Base-by-base conservation (phyloP, 2,888 invertebrate genomes). In the Polyommatus iphigenia region DNA sequence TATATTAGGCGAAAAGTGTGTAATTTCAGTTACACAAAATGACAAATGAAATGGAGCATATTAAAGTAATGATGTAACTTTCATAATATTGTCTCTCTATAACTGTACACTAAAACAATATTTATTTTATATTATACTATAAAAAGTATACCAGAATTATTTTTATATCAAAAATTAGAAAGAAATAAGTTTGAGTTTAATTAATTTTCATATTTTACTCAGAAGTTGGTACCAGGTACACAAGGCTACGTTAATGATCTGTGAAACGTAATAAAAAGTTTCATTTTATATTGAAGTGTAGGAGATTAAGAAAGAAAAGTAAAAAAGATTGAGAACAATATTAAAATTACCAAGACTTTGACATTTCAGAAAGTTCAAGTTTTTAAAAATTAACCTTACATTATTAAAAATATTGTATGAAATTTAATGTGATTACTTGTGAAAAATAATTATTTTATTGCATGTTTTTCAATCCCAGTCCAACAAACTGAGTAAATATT, bases 261-360 rank as follows among this genome's bases (percentile, higher is more conserved):
- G 24, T 62, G 62, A 13, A 62, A 62, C 29, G 67, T 29, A 29
- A 67, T 67, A 67, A 67, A 62, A 67, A 67, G 67, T 67, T 67
- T 67, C 67, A 67, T 67, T 67, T 67, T 29, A 32, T 32, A 67
- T 67, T 32, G 15, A 18, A 67, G 67, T 67, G 29, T 67, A 32
- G 18, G 18, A 67, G 29, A 67, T 67, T 67, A 67, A 67, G 67
- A 67, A 67, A 67, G 4, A 67, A 67, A 3, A 18, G 50, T 46
- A 54, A 54, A 54, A 54, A 67, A 67, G 67, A 15, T 29, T 29
- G 29, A 67, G 67, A 67, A 67, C 18, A 67, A 67, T 67, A 67
- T 67, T 67, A 15, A 67, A 67, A 67, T 67, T 67, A 67, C 24
- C 24, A 1, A 24, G 3, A 62, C 15, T 62, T 62, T 24, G 24